These are phyloP conservation scores for Crax fasciolata DNA, from an alignment of 2,797 vertebrate species.

Conservation along the genomic window DNA sequence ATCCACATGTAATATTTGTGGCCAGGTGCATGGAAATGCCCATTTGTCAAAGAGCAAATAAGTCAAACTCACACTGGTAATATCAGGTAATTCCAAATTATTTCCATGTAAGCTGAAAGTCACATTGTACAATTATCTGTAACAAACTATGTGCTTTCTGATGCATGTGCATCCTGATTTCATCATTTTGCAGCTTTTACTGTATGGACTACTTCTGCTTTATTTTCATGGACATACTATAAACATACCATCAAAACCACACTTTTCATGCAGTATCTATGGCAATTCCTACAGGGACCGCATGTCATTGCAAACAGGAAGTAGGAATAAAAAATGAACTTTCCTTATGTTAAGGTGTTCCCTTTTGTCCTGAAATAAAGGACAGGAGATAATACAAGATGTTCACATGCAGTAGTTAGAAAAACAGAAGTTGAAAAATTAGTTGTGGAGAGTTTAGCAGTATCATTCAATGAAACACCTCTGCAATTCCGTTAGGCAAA, in stretches of 20 bases:
- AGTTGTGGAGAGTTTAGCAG: neutral
- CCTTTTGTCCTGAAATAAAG: neutral
- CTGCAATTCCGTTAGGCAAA: constrained; percentile 15
- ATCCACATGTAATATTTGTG: neutral
- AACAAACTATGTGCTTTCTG: neutral
- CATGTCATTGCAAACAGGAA: accelerated
- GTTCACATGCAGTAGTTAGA: accelerated
- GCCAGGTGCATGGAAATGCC: neutral
- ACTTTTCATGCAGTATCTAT: neutral
- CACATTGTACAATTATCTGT: neutral
- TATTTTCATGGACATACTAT: neutral
- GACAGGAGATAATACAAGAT: neutral
- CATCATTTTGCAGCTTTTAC: neutral
- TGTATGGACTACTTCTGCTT: neutral
- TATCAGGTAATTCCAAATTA: neutral
- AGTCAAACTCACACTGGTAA: neutral
- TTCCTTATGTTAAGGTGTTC: neutral
- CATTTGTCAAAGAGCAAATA: neutral
- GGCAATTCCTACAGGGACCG: accelerated
- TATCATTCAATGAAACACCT: neutral
- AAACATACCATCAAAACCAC: neutral
- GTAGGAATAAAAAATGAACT: accelerated
- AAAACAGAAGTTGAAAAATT: neutral
- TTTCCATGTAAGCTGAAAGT: neutral
- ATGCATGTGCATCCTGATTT: neutral